Evolutionary conservation across 2,888 invertebrate genomes (phyloP).

Genomic region (Odontothrips loti): DNA sequence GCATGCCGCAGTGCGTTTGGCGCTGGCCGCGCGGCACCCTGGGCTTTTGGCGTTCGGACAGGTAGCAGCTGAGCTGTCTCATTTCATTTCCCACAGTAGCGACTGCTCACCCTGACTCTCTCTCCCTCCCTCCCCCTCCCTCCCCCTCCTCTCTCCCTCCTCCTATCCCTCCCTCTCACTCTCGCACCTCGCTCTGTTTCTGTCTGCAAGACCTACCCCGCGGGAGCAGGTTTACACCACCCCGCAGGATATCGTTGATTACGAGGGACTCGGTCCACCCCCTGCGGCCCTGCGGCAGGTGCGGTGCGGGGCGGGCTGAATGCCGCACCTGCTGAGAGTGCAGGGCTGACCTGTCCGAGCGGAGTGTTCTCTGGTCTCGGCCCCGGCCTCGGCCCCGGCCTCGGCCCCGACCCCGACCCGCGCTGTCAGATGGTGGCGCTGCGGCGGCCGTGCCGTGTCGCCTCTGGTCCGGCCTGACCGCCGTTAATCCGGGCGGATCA

Average conservation of each 20-base stretch:
- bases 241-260: not conserved
- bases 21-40: not conserved
- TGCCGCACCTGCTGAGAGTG: no score
- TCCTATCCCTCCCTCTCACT: not conserved
- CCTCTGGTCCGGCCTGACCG: no score
- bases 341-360: no score
- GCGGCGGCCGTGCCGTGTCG: no score
- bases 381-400: no score
- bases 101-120: slow-evolving; percentile 28
- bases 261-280: no score
- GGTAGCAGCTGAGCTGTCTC: slow-evolving; percentile 10
- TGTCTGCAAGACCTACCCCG: not conserved
- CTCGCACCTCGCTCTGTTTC: not conserved
- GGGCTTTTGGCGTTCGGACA: not conserved
- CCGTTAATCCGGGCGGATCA: no score
- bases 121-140: slow-evolving; percentile 29
- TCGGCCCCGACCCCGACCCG: no score
- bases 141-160: not conserved
- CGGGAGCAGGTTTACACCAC: not conserved
- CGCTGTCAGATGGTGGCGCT: no score
- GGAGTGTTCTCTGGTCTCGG: no score
- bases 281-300: no score
- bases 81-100: not conserved
- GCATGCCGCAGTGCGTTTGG: not conserved
- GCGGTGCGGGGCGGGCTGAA: no score